Evolutionary conservation across 64 coral and sea anemone genomes (phyloP), one percentile per base, ranked within the genome.

Genomic region (Trachythela sp.): DNA sequence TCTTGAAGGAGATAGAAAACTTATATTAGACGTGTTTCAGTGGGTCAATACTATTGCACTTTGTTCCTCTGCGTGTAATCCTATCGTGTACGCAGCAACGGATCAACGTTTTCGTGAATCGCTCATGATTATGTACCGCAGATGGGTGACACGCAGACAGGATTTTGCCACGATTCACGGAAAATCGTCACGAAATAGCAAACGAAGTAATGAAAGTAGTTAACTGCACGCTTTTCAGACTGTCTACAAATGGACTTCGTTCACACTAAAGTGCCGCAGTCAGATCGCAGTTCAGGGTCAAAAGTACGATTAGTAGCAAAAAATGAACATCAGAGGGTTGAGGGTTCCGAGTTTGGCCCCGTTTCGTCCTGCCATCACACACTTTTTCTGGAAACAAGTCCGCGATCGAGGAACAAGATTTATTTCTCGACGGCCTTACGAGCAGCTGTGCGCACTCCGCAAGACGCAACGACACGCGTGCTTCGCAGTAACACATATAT

Each of bases 11-110:
- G 67, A 85, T 29, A 92, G 36, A 54, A 33, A 24, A 27, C 40
- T 34, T 40, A 60, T 88, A 24, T 43, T 88, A n/a, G 48, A 83
- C 14, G 68, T 87, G 24, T 95, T 99, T 48, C 87, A 87, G 71
- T 95, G 94, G 89, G 96, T 84, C 1, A 94, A 95, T 34, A 95
- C 96, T 80, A 30, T 99, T 8, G 96, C 91, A 2, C 40, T 99
- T 0, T 99, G 93, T 32, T 95, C 93, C 24, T 99, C 96, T 18
- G 91, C 96, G 9, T 5, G 93, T 42, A 99, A 99, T 40, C 96
- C 96, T 32, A 40, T 99, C 6, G 91, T 99, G 2, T 99, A 99
- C 45, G 91, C 93, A 48, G 59, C 76, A 36, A 99, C 86, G 85
- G 92, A 83, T 54, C 43, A 89, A 70, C 92, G 84, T 20, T 99